A percentile compares a stretch with the other conserved stretches of the same genome.
These are phyloP conservation scores for Thripadectes ignobilis DNA, from an alignment of 2,797 vertebrate genomes.

Conservation along the genomic window DNA sequence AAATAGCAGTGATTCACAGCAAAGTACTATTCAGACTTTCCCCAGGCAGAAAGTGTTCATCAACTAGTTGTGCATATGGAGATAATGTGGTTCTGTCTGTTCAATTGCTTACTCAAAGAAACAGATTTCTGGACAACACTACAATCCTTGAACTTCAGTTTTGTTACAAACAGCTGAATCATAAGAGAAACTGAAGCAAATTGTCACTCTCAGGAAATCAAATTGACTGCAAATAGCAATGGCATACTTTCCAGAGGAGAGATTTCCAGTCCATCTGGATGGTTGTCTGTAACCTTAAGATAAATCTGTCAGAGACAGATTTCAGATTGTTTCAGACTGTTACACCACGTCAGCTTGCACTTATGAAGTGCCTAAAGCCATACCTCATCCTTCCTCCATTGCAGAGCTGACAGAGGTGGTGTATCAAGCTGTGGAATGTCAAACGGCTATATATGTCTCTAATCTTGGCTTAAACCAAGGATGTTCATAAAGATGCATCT, in stretches of 20 bases:
- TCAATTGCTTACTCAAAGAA: neutral
- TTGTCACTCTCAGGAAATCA: neutral
- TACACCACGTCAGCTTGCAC: neutral
- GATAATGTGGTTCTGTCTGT: neutral
- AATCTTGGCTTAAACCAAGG: neutral
- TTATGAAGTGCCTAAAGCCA: conserved; percentile 6
- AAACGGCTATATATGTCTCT: neutral
- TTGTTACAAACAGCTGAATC: neutral
- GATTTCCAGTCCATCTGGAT: conserved; percentile 48
- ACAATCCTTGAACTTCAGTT: neutral
- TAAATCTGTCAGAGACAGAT: conserved; percentile 43
- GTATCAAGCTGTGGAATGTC: neutral
- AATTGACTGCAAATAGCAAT: conserved; percentile 7
- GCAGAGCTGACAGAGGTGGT: conserved; percentile 33
- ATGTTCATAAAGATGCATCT: neutral
- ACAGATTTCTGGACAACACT: neutral
- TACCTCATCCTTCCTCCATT: neutral
- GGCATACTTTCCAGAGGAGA: conserved; percentile 20
- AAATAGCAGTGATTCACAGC: neutral
- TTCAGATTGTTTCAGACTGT: conserved; percentile 23
- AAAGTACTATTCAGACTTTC: neutral
- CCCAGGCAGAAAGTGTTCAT: neutral
- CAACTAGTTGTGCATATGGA: neutral
- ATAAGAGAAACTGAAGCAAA: neutral
- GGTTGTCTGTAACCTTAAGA: conserved; percentile 32